These are phyloP conservation scores for Papilio protenor DNA, from an alignment of 2,888 invertebrate genomes.

Conservation along the genomic window DNA sequence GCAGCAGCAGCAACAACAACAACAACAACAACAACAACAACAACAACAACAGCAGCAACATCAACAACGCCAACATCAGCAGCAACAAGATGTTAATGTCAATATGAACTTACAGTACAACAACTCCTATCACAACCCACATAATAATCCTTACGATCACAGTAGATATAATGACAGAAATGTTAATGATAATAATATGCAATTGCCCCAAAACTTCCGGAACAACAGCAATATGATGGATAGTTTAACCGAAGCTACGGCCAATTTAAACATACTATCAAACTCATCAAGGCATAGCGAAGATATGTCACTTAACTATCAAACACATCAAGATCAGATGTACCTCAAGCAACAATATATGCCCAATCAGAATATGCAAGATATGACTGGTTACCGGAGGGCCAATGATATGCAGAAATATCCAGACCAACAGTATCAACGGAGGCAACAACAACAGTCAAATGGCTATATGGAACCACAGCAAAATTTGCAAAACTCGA, in stretches of 20 bases:
- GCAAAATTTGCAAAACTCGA: slow-evolving; percentile 55
- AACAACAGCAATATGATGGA: slow-evolving; percentile 66
- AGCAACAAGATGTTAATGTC: slow-evolving; percentile 53
- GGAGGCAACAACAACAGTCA: slow-evolving; percentile 58
- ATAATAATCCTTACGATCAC: slow-evolving; percentile 65
- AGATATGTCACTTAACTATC: slow-evolving; percentile 63
- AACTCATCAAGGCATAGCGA: slow-evolving; percentile 59
- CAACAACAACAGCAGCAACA: neutral
- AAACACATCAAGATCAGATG: slow-evolving; percentile 57
- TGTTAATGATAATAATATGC: slow-evolving; percentile 62
- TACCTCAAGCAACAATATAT: slow-evolving; percentile 63
- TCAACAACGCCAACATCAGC: slow-evolving; percentile 43
- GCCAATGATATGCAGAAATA: slow-evolving; percentile 61
- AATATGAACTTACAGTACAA: slow-evolving; percentile 63
- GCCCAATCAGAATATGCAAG: slow-evolving; percentile 61
- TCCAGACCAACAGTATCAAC: slow-evolving; percentile 65
- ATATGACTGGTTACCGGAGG: slow-evolving; percentile 64
- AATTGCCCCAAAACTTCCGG: slow-evolving; percentile 60
- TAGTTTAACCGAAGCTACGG: slow-evolving; percentile 68
- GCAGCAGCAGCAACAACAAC: slow-evolving; percentile 48
- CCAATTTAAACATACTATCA: slow-evolving; percentile 65
- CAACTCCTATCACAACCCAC: slow-evolving; percentile 63
- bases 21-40: slow-evolving; percentile 44
- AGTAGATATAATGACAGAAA: slow-evolving; percentile 64
- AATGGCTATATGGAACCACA: slow-evolving; percentile 73